Conservation (phyloP, 37 sponge, comb jelly and placozoan species). For the Geodia barretti region DNA sequence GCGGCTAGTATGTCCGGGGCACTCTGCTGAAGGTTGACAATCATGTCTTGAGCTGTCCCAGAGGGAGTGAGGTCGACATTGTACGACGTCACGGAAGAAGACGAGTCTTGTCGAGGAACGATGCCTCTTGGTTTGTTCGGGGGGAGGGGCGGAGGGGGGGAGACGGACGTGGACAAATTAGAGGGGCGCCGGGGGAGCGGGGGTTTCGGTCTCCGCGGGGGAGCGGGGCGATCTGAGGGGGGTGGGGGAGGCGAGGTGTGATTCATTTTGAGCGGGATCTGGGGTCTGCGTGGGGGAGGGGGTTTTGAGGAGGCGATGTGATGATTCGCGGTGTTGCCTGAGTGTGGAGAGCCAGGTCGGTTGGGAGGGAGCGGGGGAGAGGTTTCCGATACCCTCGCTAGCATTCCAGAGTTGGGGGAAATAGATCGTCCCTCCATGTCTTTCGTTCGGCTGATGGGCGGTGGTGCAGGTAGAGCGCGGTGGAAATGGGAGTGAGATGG, state of each 20-base stretch:
- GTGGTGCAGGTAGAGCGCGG: constrained; percentile 21
- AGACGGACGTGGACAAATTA: not conserved
- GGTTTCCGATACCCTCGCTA: not conserved
- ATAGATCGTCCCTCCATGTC: not conserved
- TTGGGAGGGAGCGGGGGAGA: constrained; percentile 23
- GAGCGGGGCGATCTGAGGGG: constrained; percentile 11
- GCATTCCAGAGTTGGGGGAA: not conserved
- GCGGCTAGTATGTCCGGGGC: constrained; percentile 13
- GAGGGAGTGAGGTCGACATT: not conserved
- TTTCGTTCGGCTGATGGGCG: constrained; percentile 2
- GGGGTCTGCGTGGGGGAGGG: constrained; percentile 24
- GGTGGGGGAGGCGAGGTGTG: constrained; percentile 5
- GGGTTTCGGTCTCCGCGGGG: constrained; percentile 37
- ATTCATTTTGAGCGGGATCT: not conserved
- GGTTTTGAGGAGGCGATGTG: not conserved
- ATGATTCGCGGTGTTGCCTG: constrained; percentile 14
- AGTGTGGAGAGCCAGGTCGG: constrained; percentile 28
- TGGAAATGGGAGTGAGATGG: constrained; percentile 1
- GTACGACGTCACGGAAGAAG: not conserved
- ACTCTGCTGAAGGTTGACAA: not conserved
- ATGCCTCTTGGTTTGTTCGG: not conserved
- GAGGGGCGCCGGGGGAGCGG: constrained; percentile 10
- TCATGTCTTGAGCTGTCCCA: constrained; percentile 17
- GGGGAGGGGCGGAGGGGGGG: not conserved
- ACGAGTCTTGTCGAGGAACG: no score